These are phyloP conservation scores for Vultur gryphus DNA, from an alignment of 2,797 vertebrate species.

Conservation along the genomic window DNA sequence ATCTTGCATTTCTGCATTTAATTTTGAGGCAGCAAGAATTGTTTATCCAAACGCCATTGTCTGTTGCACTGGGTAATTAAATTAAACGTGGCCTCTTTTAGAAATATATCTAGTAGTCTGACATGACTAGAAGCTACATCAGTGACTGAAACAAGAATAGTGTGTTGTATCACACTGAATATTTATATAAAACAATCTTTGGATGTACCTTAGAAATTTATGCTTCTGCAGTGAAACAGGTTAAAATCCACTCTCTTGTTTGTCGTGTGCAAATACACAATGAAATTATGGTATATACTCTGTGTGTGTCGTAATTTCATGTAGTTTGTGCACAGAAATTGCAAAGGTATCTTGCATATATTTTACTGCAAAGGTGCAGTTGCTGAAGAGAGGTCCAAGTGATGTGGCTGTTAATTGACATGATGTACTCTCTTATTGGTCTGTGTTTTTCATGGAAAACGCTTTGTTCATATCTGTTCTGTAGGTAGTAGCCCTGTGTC, in stretches of 20 bases:
- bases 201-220: neutral
- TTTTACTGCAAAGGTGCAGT: neutral
- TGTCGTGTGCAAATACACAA: neutral
- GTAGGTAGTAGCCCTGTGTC: neutral
- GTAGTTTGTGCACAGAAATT: neutral
- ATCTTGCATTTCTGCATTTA: neutral
- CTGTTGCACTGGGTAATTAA: neutral
- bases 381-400: neutral
- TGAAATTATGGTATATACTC: neutral
- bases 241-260: neutral
- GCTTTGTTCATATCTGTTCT: neutral
- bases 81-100: neutral
- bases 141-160: neutral
- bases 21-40: neutral
- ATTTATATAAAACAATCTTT: neutral
- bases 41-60: neutral
- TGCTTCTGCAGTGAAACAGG: neutral
- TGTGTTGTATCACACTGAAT: neutral
- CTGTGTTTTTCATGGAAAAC: neutral
- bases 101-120: neutral
- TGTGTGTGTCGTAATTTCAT: neutral
- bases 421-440: neutral
- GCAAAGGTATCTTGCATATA: neutral
- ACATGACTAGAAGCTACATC: neutral
- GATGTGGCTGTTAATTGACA: neutral